Conservation (phyloP, 2,113 vertebrate genomes). For the Sciurus niger region DNA sequence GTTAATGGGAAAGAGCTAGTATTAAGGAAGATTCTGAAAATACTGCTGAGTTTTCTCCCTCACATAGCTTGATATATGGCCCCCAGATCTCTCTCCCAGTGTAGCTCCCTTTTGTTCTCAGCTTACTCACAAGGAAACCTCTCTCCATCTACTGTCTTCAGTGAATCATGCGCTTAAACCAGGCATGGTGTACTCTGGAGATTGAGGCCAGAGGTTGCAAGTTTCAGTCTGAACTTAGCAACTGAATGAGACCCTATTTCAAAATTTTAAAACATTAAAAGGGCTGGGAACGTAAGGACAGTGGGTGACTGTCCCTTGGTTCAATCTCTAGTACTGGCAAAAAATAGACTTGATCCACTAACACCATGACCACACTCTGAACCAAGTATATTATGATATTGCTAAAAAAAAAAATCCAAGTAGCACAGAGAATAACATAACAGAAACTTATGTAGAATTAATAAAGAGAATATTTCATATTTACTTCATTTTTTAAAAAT, state of each 20-base stretch:
- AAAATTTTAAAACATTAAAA: too few relatives aligned
- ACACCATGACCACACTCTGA: neutral
- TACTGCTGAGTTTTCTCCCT: neutral
- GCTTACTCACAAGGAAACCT: neutral
- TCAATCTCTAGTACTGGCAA: too few relatives aligned
- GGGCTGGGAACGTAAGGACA: too few relatives aligned
- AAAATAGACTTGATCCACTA: neutral
- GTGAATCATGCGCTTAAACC: too few relatives aligned
- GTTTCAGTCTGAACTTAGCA: too few relatives aligned
- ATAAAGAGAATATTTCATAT: neutral
- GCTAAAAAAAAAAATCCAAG: neutral
- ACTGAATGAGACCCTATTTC: too few relatives aligned
- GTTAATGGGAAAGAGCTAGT: neutral
- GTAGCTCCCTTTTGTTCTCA: neutral
- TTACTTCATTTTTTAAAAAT: neutral
- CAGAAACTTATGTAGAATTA: neutral
- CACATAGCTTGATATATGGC: neutral
- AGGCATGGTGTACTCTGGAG: too few relatives aligned
- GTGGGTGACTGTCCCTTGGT: too few relatives aligned
- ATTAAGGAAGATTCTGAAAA: neutral
- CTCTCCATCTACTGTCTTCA: neutral
- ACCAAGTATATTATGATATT: neutral
- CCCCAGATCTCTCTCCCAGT: neutral
- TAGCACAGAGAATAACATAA: neutral
- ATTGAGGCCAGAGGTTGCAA: too few relatives aligned